Base-by-base conservation (phyloP, 1,140 invertebrate species). In the Formica exsecta region DNA sequence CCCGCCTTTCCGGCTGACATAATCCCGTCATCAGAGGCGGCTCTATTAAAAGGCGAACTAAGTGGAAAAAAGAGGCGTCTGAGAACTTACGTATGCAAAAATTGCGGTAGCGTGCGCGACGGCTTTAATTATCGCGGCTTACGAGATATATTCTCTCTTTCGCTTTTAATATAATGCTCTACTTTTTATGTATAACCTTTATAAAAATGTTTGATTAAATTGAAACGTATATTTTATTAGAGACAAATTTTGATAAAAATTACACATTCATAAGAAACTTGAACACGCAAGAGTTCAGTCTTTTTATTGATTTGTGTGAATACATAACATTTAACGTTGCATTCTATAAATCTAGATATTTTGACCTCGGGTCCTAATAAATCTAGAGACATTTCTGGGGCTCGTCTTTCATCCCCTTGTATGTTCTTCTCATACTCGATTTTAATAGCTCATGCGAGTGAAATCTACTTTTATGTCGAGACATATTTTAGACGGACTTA, bases 1-100 rank as follows among this genome's bases (percentile, higher is more conserved):
- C 90, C 91, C 87, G 91, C 87, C 92, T 92, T 93, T 91, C 89
- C 90, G 92, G 89, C 86, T 92, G 87, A 92, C 87, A 92, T 92
- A 91, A 93, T 91, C 77, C 86, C 84, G 61, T 91, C 91, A 89
- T 90, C 90, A 80, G 38, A 61, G 38, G 68, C 41, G 68, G 68
- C 70, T 62, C 79, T 74, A 83, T 73, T 48, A 61, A 73, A 81
- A 66, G 44, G 48, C 51, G 48, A 1, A 57, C 51, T 32, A 36
- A 36, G 29, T 71, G 62, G 48, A 85, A 86, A 86, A 85, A 32
- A 2, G 9, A 62, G 6, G 22, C 36, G 38, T 19, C 9, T 36
- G 65, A 29, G 22, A 32, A 59, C 7, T 29, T 32, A 62, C 22
- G 32, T 54, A 36, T 54, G 32, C 16, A 59, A 57, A 59, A 54